Percentiles rank a stretch among this genome's conserved stretches.
phyloP scores from a whole-genome alignment of 2,113 vertebrate species.

The Haemorhous mexicanus region DNA sequence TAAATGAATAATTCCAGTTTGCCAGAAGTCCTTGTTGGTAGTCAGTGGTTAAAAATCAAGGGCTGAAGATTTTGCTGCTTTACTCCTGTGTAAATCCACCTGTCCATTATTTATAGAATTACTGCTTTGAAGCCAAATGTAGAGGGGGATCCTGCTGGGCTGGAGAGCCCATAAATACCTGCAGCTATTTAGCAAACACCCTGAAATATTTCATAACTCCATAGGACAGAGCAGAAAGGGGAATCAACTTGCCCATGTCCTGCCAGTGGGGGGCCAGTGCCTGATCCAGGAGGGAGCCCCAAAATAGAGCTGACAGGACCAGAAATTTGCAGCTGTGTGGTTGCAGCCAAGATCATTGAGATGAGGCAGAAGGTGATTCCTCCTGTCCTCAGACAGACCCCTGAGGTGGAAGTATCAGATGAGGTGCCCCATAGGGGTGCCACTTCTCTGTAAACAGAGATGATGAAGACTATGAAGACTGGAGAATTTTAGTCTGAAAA shows the following conservation, averaged over 20 bases:
- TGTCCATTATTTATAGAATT: constrained; percentile 13
- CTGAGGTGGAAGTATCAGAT: background rate
- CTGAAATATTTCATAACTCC: background rate
- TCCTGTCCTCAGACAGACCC: background rate
- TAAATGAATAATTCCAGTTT: background rate
- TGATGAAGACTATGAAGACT: background rate
- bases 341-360: background rate
- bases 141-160: background rate
- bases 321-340: background rate
- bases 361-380: background rate
- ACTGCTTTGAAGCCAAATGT: background rate
- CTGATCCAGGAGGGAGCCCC: background rate
- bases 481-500: background rate
- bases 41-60: constrained; percentile 16
- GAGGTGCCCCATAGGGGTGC: background rate
- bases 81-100: background rate
- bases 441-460: background rate
- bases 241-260: background rate
- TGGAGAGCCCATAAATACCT: constrained; percentile 9
- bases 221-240: background rate
- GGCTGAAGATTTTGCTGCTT: background rate
- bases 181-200: background rate
- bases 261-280: background rate
- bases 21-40: background rate
- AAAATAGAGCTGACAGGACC: background rate